Percentiles rank a stretch among this genome's conserved stretches.
phyloP scores from a whole-genome alignment of 2,888 invertebrate genomes.

The Pyrrhia umbra region DNA sequence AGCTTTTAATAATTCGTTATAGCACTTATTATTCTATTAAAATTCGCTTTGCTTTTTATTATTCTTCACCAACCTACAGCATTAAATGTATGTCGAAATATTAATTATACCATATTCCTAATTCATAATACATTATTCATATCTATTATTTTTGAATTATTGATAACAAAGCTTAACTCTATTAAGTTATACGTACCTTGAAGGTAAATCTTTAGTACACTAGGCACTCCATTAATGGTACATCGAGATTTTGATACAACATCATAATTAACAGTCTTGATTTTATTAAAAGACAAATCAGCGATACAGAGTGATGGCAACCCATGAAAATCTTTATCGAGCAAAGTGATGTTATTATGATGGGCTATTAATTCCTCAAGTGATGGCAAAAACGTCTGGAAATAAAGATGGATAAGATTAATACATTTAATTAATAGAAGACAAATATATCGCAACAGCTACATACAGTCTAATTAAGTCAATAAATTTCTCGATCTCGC shows the following conservation, averaged over 20 bases:
- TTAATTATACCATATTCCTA: background rate
- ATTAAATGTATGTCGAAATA: conserved; percentile 10
- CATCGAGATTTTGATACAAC: conserved; percentile 95
- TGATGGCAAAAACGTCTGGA: conserved; percentile 94
- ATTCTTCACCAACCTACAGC: background rate
- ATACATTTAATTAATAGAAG: background rate
- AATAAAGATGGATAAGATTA: conserved; percentile 58
- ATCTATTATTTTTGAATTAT: background rate
- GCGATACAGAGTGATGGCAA: conserved; percentile 95
- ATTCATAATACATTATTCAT: background rate
- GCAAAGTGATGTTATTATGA: conserved; percentile 93
- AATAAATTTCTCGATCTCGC: conserved; percentile 47
- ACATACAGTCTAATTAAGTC: conserved; percentile 2
- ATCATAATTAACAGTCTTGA: conserved; percentile 93
- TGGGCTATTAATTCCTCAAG: conserved; percentile 94
- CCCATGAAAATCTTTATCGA: conserved; percentile 95
- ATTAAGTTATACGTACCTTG: conserved; percentile 91
- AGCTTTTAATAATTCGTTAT: conserved; percentile 35
- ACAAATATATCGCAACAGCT: conserved; percentile 40
- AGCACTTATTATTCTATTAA: conserved; percentile 18
- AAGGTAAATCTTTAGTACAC: conserved; percentile 93
- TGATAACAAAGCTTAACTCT: conserved; percentile 3
- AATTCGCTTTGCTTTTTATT: conserved; percentile 54
- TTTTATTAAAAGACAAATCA: conserved; percentile 94
- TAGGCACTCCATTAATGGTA: conserved; percentile 94